Percentiles rank a stretch among this genome's conserved stretches.
phyloP scores from a whole-genome alignment of 2,888 invertebrate genomes.

The Noctuana brunneofusca region DNA sequence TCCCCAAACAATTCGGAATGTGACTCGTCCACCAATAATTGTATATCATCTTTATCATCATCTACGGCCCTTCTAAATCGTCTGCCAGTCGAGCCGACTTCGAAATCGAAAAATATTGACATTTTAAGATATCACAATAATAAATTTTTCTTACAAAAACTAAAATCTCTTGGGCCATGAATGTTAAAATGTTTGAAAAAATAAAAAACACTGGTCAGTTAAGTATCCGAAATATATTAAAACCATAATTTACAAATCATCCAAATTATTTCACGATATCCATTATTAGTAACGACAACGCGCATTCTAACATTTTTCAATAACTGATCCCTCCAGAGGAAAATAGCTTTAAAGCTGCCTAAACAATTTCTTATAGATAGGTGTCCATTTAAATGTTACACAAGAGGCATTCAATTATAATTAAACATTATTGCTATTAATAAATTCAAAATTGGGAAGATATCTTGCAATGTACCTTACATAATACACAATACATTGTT shows the following conservation, averaged over 20 bases:
- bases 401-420: background rate
- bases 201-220: constrained; percentile 48
- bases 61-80: constrained; percentile 68
- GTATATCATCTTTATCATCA: constrained; percentile 62
- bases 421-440: background rate
- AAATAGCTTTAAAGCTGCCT: background rate
- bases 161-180: constrained; percentile 53
- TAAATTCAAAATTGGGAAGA: background rate
- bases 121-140: constrained; percentile 45
- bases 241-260: constrained; percentile 63
- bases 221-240: constrained; percentile 70
- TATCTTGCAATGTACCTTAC: background rate
- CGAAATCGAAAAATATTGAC: constrained; percentile 74
- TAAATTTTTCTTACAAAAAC: background rate
- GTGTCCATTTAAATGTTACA: background rate
- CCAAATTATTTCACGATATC: constrained; percentile 51
- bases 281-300: constrained; percentile 2
- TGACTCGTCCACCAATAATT: constrained; percentile 50
- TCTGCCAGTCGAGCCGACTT: constrained; percentile 56
- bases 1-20: constrained; percentile 56
- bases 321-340: constrained; percentile 46
- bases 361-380: background rate
- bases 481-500: background rate
- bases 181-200: background rate
- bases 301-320: constrained; percentile 35